Base-by-base conservation (phyloP, 2,797 vertebrate species). In the Micrastur ruficollis region DNA sequence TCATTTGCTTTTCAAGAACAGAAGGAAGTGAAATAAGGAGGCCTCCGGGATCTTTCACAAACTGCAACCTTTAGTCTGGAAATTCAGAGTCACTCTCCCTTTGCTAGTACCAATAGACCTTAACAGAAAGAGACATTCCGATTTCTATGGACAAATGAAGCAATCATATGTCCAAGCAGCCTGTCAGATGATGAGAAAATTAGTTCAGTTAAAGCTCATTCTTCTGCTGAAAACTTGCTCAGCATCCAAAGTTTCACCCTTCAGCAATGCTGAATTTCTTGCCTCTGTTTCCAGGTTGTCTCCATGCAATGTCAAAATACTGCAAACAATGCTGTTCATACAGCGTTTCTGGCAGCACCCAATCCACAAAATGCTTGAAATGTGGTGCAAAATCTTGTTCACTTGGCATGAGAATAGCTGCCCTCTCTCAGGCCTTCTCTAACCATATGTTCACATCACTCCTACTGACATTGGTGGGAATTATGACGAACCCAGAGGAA, bases 401-500 rank as follows among this genome's bases (percentile, higher is more conserved):
- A 74, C 47, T 84, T 86, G 92, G 74, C 90, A 82, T 90, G 83
- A 96, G 83, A 84, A 86, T 90, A 96, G 36, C 22, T 86, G 67
- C 36, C 83, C 81, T 93, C 90, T 95, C 91, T 84, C 86, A 95
- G 67, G 63, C 52, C 78, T 94, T 82, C 81, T 92, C 86, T 85
- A 86, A 80, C 92, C 93, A 93, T 90, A 96, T 94, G 93, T 94
- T 95, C 91, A 82, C 95, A 95, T 97, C 92, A 90, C 47, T 96
- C 86, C 94, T 94, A 8, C 65, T 96, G 95, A 92, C 94, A 93
- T 76, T 52, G 47, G 26, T 93, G 80, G 62, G 93, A 95, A 94
- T 94, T 95, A 67, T 0, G 0, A 56, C 2, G 4, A 80, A 65
- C 91, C 88, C 91, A 50, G 50, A 95, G 68, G 94, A 94, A 85